phyloP scores from a whole-genome alignment of 2,113 vertebrate species.

The Vidua chalybeata region DNA sequence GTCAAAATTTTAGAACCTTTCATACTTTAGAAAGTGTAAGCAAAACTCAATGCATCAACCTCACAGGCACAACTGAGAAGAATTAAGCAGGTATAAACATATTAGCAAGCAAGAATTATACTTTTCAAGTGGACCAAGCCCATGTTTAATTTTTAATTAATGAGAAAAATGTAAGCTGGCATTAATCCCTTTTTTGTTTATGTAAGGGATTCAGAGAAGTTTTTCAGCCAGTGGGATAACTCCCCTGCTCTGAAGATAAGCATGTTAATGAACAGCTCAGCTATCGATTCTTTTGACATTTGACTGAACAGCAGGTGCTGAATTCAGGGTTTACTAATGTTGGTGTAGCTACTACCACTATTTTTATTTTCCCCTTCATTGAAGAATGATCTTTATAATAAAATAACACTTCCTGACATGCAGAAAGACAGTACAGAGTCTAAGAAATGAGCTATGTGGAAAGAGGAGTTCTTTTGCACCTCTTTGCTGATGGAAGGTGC shows the following conservation, averaged over 20 bases:
- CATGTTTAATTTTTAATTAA: neutral
- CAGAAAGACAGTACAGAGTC: neutral
- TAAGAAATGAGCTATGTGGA: neutral
- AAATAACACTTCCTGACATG: neutral
- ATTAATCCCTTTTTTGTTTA: neutral
- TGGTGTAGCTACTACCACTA: neutral
- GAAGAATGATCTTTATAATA: neutral
- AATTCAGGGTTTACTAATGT: neutral
- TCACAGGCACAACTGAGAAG: neutral
- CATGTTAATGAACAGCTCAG: neutral
- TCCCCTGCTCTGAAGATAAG: neutral
- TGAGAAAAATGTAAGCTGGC: neutral
- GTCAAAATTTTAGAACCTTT: neutral
- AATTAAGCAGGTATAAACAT: neutral
- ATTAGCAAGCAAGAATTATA: neutral
- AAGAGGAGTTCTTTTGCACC: neutral
- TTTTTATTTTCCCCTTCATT: neutral
- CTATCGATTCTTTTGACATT: neutral
- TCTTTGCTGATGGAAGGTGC: neutral
- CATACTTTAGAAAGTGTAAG: neutral
- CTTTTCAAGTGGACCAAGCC: neutral
- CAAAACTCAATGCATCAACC: neutral
- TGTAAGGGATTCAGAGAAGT: neutral
- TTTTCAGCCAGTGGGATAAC: neutral
- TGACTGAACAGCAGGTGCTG: conserved; percentile 16